These are phyloP conservation scores for Burhinus oedicnemus DNA, from an alignment of 2,113 vertebrate genomes.

Conservation along the genomic window DNA sequence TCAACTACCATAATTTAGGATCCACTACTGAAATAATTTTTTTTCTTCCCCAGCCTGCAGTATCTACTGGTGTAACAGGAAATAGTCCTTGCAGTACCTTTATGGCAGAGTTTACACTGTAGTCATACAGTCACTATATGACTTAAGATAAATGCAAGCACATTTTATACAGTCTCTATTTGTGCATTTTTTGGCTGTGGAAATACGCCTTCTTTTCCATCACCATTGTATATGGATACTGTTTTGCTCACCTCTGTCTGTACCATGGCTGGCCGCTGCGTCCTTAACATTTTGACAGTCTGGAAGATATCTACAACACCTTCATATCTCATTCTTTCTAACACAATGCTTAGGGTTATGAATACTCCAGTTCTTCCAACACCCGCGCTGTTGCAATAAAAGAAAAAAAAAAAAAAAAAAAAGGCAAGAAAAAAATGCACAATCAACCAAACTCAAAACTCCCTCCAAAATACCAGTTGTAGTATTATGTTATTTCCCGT, in stretches of 20 bases:
- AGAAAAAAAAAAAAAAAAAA: neutral
- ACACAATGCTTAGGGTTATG: constrained; percentile 98
- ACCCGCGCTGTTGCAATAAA: constrained; percentile 83
- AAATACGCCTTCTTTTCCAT: neutral
- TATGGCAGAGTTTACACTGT: neutral
- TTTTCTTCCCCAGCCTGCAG: neutral
- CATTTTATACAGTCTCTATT: neutral
- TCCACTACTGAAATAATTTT: neutral
- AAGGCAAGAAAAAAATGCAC: neutral
- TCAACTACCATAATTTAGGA: neutral
- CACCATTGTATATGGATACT: neutral
- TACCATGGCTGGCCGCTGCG: constrained; percentile 98
- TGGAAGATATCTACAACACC: constrained; percentile 99
- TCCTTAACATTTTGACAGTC: constrained; percentile 99
- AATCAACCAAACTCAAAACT: neutral
- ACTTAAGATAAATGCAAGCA: neutral
- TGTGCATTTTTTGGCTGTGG: neutral
- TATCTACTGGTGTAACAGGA: neutral
- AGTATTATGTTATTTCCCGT: neutral
- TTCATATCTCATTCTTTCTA: constrained; percentile 99
- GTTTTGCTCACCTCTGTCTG: constrained; percentile 92
- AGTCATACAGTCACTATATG: neutral
- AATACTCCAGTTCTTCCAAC: constrained; percentile 98
- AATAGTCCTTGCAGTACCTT: neutral
- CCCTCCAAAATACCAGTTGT: neutral